These are phyloP conservation scores for Craniophora ligustri DNA, from an alignment of 2,888 invertebrate species.

Conservation along the genomic window DNA sequence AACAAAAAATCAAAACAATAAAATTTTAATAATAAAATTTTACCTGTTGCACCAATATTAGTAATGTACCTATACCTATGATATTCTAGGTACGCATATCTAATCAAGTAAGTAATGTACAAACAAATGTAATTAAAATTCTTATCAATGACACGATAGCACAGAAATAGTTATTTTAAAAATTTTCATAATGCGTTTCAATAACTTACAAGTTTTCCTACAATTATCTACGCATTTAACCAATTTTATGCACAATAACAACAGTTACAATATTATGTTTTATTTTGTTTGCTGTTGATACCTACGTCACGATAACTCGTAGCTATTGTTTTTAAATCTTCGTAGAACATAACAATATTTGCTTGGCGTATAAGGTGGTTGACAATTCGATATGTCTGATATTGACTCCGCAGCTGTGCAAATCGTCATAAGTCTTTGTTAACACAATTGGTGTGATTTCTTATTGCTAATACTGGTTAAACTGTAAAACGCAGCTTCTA, in stretches of 20 bases:
- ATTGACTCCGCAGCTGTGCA: background rate
- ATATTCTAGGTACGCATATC: conserved; percentile 15
- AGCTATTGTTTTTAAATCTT: too few relatives aligned
- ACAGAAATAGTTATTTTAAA: conserved; percentile 19
- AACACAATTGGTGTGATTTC: background rate
- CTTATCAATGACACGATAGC: conserved; percentile 32
- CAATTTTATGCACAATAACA: too few relatives aligned
- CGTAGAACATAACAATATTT: too few relatives aligned
- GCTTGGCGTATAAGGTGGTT: too few relatives aligned
- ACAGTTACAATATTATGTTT: too few relatives aligned
- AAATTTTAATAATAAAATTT: too few relatives aligned
- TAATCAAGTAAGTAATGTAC: conserved; percentile 31
- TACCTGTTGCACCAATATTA: background rate
- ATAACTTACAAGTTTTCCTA: conserved; percentile 1
- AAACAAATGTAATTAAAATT: conserved; percentile 42
- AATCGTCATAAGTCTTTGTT: background rate
- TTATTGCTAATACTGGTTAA: too few relatives aligned
- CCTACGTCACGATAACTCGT: too few relatives aligned
- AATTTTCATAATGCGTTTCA: conserved; percentile 3
- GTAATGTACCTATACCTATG: background rate
- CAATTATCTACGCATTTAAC: conserved; percentile 2
- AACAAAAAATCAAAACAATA: too few relatives aligned
- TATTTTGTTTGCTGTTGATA: too few relatives aligned
- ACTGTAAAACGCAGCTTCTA: too few relatives aligned
- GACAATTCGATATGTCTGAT: background rate